A percentile compares a stretch with the other conserved stretches of the same genome.
Conservation (phyloP, 1,140 invertebrate species). For the Drosophila bocqueti region DNA sequence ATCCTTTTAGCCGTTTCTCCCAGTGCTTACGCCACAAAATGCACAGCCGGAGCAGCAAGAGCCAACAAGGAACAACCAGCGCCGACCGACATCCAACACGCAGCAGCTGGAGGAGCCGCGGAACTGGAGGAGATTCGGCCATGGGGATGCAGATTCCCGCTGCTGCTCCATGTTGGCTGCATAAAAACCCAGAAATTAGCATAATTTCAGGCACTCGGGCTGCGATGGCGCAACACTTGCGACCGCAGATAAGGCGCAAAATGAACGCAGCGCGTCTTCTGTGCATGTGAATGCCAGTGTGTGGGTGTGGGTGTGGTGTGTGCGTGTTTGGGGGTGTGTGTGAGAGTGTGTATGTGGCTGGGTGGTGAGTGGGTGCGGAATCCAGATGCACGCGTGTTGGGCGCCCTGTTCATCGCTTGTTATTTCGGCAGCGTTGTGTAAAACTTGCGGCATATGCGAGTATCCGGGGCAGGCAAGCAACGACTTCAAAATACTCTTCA, state of each 20-base stretch:
- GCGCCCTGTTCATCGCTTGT: slow-evolving; percentile 55
- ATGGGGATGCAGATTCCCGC: slow-evolving; percentile 61
- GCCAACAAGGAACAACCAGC: slow-evolving; percentile 38
- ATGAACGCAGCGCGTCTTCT: slow-evolving; percentile 66
- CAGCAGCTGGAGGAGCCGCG: slow-evolving; percentile 44
- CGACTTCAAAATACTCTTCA: neutral
- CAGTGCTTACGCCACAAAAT: slow-evolving; percentile 40
- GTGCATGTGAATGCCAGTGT: slow-evolving; percentile 17
- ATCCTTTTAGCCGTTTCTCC: slow-evolving; percentile 22
- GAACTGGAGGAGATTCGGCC: slow-evolving; percentile 34
- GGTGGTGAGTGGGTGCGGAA: slow-evolving; percentile 7
- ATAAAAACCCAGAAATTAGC: slow-evolving; percentile 79
- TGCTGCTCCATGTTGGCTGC: slow-evolving; percentile 61
- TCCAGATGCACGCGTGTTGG: slow-evolving; percentile 36
- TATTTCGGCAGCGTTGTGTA: slow-evolving; percentile 58
- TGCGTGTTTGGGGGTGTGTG: neutral
- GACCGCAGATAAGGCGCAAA: slow-evolving; percentile 76
- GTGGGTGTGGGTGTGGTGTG: slow-evolving; percentile 7
- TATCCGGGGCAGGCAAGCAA: neutral
- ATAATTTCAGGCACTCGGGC: slow-evolving; percentile 74
- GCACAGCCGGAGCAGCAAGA: slow-evolving; percentile 48
- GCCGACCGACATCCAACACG: slow-evolving; percentile 37
- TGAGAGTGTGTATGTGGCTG: neutral
- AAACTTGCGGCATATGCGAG: slow-evolving; percentile 56
- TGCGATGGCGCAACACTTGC: slow-evolving; percentile 71